Evolutionary conservation across 2,113 vertebrate species (phyloP), one percentile per base, ranked within the genome.

Genomic region (Pseudorectes ferrugineus): DNA sequence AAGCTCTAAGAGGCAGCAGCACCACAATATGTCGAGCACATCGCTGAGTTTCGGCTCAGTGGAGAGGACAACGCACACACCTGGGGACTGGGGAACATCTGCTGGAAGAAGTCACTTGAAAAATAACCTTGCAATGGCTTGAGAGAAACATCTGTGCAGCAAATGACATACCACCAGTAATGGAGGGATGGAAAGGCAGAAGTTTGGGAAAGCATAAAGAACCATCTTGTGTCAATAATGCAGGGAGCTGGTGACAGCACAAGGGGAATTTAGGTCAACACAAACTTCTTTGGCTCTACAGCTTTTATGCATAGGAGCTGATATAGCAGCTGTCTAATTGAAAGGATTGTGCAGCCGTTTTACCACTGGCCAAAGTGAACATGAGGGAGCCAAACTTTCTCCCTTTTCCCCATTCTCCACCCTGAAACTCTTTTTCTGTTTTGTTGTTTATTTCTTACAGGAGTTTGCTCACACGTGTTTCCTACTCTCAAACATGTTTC

Each of bases 11-110:
- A 66, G 29, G 8, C 55, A 54, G 68, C 0, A 0, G 78, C 61
- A 25, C 42, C 48, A 25, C 73, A 89, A 76, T 89, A 85, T 91
- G 92, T 88, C 62, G 65, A 85, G 72, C 0, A 4, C 54, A 29
- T 84, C 5, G 0, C 58, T 38, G 91, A 78, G 67, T 59, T 97
- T 85, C 71, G 0, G 85, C 88, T 95, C 93, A 94, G 61, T 74
- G 71, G 89, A 91, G 68, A 70, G 92, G 78, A 70, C 85, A 89
- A 29, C 40, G 4, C 52, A 28, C 42, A 75, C 94, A 97, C 96
- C 95, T 97, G 95, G 88, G 94, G 94, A 95, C 78, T 33, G 46
- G 78, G 93, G 92, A 98, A 97, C 98, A 98, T 97, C 98, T 98
- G 97, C 72, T 97, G 92, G 95, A 88, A 94, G 97, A 98, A 97